phyloP scores from a whole-genome alignment of 2,113 vertebrate genomes.

The Solenodon paradoxus region DNA sequence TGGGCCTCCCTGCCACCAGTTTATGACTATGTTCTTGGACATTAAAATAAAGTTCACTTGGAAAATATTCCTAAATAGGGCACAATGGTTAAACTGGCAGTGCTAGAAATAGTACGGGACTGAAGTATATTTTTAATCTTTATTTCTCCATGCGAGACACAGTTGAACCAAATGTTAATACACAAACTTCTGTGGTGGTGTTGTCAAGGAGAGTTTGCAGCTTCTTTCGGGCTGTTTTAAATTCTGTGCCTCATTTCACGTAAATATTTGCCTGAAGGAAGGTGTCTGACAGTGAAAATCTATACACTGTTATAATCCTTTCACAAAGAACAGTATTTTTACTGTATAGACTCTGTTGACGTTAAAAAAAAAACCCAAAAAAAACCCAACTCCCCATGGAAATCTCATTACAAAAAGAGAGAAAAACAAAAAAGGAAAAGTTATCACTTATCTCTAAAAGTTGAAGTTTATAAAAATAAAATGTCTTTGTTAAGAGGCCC shows the following conservation, averaged over 20 bases:
- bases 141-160: slow-evolving; percentile 62
- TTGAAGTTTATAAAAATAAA: background rate
- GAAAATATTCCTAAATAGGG: slow-evolving; percentile 79
- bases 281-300: slow-evolving; percentile 24
- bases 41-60: slow-evolving; percentile 60
- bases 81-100: slow-evolving; percentile 46
- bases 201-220: slow-evolving; percentile 43
- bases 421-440: background rate
- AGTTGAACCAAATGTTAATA: slow-evolving; percentile 37
- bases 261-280: slow-evolving; percentile 44
- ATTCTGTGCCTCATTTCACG: background rate
- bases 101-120: slow-evolving; percentile 61
- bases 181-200: slow-evolving; percentile 29
- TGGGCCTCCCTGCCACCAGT: slow-evolving; percentile 33
- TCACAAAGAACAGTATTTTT: background rate
- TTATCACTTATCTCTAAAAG: background rate
- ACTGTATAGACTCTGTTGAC: background rate
- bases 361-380: background rate
- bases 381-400: no score
- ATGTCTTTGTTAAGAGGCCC: background rate
- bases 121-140: slow-evolving; percentile 69
- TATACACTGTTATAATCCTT: background rate
- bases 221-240: slow-evolving; percentile 26
- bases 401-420: background rate
- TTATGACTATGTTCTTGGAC: background rate